Evolutionary conservation across 2,113 vertebrate genomes (phyloP).

Genomic region (Talpa occidentalis): DNA sequence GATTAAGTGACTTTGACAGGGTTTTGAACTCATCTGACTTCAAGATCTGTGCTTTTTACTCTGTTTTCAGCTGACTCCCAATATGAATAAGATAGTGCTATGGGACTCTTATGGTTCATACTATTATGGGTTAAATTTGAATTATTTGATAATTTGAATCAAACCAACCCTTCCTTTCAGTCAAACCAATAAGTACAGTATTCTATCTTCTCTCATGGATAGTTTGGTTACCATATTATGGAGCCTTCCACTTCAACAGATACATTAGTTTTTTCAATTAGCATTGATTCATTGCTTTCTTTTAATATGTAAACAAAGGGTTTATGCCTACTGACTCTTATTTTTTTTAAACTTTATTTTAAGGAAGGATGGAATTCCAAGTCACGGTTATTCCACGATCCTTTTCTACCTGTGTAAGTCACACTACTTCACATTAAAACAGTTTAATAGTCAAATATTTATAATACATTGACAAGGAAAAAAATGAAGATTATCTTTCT

Average conservation of each 20-base stretch:
- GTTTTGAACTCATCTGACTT: slow-evolving; percentile 31
- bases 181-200: not conserved
- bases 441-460: not conserved
- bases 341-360: slow-evolving; percentile 39
- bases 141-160: not conserved
- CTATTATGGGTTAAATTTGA: not conserved
- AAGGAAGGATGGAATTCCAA: slow-evolving; percentile 80
- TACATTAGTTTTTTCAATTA: not conserved
- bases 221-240: not conserved
- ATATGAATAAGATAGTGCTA: not conserved
- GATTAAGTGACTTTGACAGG: not conserved
- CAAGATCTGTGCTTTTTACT: not conserved
- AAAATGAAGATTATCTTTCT: not conserved
- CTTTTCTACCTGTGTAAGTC: slow-evolving; percentile 85
- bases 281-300: not conserved
- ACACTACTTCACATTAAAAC: slow-evolving; percentile 41
- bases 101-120: not conserved
- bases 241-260: not conserved
- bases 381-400: slow-evolving; percentile 58
- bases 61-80: not conserved
- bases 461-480: not conserved
- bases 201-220: not conserved
- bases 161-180: not conserved
- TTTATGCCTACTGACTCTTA: not conserved
- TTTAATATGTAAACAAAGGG: not conserved